These are phyloP conservation scores for Indicator indicator DNA, from an alignment of 2,113 vertebrate genomes.

Conservation along the genomic window DNA sequence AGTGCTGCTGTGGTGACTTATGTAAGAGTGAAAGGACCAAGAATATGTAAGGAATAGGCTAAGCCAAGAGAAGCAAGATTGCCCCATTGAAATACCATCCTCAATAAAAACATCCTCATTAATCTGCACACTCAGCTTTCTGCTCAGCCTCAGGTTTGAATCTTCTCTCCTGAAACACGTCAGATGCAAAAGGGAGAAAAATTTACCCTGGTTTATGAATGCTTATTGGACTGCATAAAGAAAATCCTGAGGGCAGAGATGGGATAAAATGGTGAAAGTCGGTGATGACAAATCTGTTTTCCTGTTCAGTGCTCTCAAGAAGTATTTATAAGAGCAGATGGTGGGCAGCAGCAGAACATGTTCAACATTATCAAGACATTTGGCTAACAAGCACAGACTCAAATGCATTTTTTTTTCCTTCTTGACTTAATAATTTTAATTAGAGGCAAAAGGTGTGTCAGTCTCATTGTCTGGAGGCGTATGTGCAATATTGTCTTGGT, in stretches of 20 bases:
- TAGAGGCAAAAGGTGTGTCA: conserved; percentile 49
- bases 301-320: conserved; percentile 19
- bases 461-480: conserved; percentile 21
- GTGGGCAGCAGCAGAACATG: conserved; percentile 57
- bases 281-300: conserved; percentile 48
- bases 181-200: background rate
- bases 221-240: background rate
- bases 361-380: conserved; percentile 60
- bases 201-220: background rate
- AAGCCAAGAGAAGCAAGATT: background rate
- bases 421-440: conserved; percentile 56
- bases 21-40: background rate
- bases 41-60: background rate
- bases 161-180: background rate
- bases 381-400: conserved; percentile 53
- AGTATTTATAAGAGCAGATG: conserved; percentile 60
- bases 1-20: background rate
- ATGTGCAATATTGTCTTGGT: conserved; percentile 65
- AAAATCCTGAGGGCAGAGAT: background rate
- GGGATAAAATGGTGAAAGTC: conserved; percentile 6
- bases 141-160: background rate
- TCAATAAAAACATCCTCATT: background rate
- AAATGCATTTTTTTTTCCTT: conserved; percentile 19
- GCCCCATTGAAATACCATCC: background rate
- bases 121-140: background rate